Base-by-base conservation (phyloP, 2,797 vertebrate genomes). In the Knipowitschia caucasica region DNA sequence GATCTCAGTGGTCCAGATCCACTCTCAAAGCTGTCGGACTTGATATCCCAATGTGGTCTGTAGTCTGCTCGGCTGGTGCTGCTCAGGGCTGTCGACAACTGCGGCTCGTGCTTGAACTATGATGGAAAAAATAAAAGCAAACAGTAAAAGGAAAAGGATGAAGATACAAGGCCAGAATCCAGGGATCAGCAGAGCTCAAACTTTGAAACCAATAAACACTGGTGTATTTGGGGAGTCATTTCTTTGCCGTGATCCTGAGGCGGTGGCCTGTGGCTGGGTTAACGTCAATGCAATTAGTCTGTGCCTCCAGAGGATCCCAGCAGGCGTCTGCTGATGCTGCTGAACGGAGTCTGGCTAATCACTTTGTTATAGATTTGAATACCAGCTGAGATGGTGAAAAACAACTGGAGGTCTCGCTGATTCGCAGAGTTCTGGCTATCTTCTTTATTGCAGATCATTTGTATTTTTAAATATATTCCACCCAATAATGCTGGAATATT, bases 61-160 rank as follows among this genome's bases (percentile, higher is more conserved):
- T 85, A 88, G 86, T 91, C 89, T 26, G 63, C 51, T 21, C 61
- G 74, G 62, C 68, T 73, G 63, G 72, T 85, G 81, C 79, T 89
- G 78, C 56, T 80, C 59, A 1, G 40, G 6, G 67, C 78, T 10
- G 36, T 12, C 12, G 36, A 9, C 29, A 76, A 76, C 69, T 67
- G 54, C 54, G 67, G 57, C 39, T 90, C 79, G 46, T 62, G 73
- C 54, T 67, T 80, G 72, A 91, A 92, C 88, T 89, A 69, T 55
- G 50, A 75, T 30, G 10, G 49, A 71, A 59, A 75, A 62, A 81
- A 74, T 74, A 81, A 85, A 79, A 67, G 73, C 35, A 64, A 62
- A 56, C 6, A 29, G 25, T 3, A 27, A 63, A 53, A 34, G 8
- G 50, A 44, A 14, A 42, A 8, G 50, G 38, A 50, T 59, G 59